phyloP scores from a whole-genome alignment of 2,888 invertebrate species.

The Dione vanillae region DNA sequence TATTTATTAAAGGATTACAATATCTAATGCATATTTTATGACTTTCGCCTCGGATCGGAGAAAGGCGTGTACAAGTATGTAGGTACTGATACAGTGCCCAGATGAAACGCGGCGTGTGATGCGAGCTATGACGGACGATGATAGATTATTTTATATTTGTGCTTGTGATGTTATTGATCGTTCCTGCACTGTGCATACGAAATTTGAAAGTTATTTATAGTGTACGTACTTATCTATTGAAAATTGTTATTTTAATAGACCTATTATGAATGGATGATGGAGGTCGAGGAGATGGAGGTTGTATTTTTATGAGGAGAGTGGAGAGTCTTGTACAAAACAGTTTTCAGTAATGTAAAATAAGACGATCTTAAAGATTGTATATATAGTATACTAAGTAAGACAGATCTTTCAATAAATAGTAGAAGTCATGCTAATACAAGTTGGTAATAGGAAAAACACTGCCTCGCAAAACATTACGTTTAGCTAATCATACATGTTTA shows the following conservation, averaged over 20 bases:
- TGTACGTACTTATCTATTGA: background rate
- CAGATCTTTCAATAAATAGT: background rate
- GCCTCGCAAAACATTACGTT: background rate
- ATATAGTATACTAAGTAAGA: background rate
- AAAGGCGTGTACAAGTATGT: conserved; percentile 30
- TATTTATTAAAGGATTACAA: conserved; percentile 27
- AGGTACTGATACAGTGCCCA: background rate
- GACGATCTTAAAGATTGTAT: no score
- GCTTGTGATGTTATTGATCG: conserved; percentile 30
- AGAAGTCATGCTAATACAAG: background rate
- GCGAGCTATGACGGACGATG: conserved; percentile 38
- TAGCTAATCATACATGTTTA: conserved; percentile 1
- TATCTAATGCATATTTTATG: conserved; percentile 21
- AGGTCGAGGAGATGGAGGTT: no score
- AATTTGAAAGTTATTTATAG: conserved; percentile 30
- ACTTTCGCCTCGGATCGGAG: conserved; percentile 29
- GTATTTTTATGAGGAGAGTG: no score
- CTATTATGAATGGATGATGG: no score
- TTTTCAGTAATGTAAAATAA: no score
- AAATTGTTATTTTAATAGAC: background rate
- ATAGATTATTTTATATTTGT: conserved; percentile 38
- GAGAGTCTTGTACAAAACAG: no score
- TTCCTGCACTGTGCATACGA: conserved; percentile 13
- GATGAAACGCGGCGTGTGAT: conserved; percentile 27
- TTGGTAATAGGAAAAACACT: background rate